Evolutionary conservation across 2,888 invertebrate genomes (phyloP).

Genomic region (Tridacna crocea): DNA sequence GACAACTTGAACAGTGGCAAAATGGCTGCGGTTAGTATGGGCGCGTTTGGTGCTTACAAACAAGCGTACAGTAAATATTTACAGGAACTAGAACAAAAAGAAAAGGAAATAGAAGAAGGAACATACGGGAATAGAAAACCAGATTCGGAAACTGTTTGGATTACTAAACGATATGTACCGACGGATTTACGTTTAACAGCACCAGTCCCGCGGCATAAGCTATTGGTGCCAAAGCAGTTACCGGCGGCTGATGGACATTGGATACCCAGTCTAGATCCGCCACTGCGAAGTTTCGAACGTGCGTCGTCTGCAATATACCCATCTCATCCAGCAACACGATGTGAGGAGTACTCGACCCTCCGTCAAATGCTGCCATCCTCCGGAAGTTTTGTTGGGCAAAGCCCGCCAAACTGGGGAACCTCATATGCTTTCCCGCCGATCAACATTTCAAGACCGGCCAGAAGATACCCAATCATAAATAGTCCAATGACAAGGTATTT

Average conservation of each 20-base stretch:
- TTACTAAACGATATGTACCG: slow-evolving; percentile 79
- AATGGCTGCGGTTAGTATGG: slow-evolving; percentile 77
- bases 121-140: slow-evolving; percentile 34
- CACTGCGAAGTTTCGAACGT: slow-evolving; percentile 69
- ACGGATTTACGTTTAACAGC: slow-evolving; percentile 78
- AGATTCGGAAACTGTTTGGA: slow-evolving; percentile 78
- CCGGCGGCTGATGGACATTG: slow-evolving; percentile 71
- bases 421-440: slow-evolving; percentile 66
- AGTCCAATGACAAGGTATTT: slow-evolving; percentile 81
- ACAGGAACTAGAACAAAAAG: slow-evolving; percentile 67
- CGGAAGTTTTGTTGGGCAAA: slow-evolving; percentile 61
- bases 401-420: slow-evolving; percentile 80
- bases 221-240: slow-evolving; percentile 67
- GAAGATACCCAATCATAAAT: slow-evolving; percentile 76
- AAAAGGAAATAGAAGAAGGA: slow-evolving; percentile 48
- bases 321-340: slow-evolving; percentile 72
- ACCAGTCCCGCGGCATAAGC: slow-evolving; percentile 80
- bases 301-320: slow-evolving; percentile 60
- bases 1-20: slow-evolving; percentile 62
- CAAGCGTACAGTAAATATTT: slow-evolving; percentile 72
- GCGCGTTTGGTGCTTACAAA: slow-evolving; percentile 75
- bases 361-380: slow-evolving; percentile 80
- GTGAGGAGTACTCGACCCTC: slow-evolving; percentile 81
- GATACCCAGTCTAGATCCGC: slow-evolving; percentile 70
- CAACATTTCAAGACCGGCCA: slow-evolving; percentile 46